Percentiles rank a stretch among this genome's conserved stretches.
Conservation (phyloP, 2,797 vertebrate genomes). For the Rhinophrynus dorsalis region DNA sequence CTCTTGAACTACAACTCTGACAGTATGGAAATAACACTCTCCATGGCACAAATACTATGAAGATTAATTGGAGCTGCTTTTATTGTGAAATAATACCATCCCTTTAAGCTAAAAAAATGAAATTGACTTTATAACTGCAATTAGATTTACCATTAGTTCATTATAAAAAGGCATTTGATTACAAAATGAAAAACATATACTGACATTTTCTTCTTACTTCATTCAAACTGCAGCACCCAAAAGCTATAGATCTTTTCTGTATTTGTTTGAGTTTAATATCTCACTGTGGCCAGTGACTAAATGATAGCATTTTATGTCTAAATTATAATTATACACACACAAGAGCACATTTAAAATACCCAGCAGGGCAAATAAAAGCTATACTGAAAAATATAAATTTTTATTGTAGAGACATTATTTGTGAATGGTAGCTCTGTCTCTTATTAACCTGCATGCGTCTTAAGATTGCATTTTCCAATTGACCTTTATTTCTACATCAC, state of each 20-base stretch:
- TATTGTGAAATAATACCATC: no score
- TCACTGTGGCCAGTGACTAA: slow-evolving; percentile 56
- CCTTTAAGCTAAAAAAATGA: no score
- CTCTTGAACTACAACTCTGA: no score
- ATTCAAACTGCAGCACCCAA: slow-evolving; percentile 32
- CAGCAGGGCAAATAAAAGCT: slow-evolving; percentile 59
- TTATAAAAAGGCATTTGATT: neutral
- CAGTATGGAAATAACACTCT: no score
- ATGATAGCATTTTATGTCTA: slow-evolving; percentile 62
- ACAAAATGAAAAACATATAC: neutral
- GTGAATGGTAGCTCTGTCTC: slow-evolving; percentile 51
- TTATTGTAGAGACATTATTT: slow-evolving; percentile 62
- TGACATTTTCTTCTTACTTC: neutral
- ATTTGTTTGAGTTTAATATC: slow-evolving; percentile 59
- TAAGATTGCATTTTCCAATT: slow-evolving; percentile 56
- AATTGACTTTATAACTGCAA: neutral
- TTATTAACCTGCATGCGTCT: slow-evolving; percentile 56
- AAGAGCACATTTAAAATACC: slow-evolving; percentile 65
- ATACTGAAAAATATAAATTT: slow-evolving; percentile 61
- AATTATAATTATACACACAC: slow-evolving; percentile 66
- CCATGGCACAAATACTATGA: no score
- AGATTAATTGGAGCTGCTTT: no score
- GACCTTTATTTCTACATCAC: slow-evolving; percentile 66
- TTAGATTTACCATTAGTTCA: neutral
- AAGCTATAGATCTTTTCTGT: slow-evolving; percentile 53